Percentiles rank a stretch among this genome's conserved stretches.
These are phyloP conservation scores for Xenopus petersii DNA, from an alignment of 2,797 vertebrate species.

Conservation along the genomic window DNA sequence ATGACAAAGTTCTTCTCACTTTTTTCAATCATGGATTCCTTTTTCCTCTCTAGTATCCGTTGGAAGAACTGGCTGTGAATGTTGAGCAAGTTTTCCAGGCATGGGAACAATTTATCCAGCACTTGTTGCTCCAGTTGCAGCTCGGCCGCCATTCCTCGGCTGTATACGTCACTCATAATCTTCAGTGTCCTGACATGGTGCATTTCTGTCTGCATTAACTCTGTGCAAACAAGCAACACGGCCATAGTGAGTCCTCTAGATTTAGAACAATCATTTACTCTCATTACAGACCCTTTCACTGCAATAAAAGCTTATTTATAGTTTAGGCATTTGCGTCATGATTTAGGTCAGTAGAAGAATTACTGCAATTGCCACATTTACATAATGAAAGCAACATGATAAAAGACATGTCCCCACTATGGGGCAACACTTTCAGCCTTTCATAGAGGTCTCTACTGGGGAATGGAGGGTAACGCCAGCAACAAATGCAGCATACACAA, in stretches of 20 bases:
- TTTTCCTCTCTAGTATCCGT: constrained; percentile 86
- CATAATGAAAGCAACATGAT: too few relatives aligned
- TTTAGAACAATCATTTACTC: neutral
- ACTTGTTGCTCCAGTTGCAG: constrained; percentile 80
- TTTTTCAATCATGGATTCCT: constrained; percentile 72
- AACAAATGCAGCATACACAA: too few relatives aligned
- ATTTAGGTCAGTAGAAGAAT: too few relatives aligned
- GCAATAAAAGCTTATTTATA: too few relatives aligned
- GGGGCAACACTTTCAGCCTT: too few relatives aligned
- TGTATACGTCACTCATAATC: constrained; percentile 94
- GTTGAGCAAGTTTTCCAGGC: constrained; percentile 84
- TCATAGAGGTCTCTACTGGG: too few relatives aligned
- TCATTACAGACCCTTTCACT: too few relatives aligned
- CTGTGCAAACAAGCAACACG: constrained; percentile 57
- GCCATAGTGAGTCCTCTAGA: neutral
- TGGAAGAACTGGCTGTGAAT: constrained; percentile 87
- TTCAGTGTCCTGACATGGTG: constrained; percentile 91
- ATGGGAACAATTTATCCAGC: constrained; percentile 87
- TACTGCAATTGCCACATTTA: too few relatives aligned
- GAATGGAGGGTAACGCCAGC: too few relatives aligned
- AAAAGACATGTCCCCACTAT: too few relatives aligned
- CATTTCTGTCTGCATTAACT: constrained; percentile 96
- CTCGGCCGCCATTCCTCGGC: constrained; percentile 84
- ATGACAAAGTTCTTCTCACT: constrained; percentile 80
- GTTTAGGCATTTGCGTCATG: too few relatives aligned